Evolutionary conservation across 2,888 invertebrate species (phyloP), one percentile per base, ranked within the genome.

Genomic region (Eupithecia centaureata): DNA sequence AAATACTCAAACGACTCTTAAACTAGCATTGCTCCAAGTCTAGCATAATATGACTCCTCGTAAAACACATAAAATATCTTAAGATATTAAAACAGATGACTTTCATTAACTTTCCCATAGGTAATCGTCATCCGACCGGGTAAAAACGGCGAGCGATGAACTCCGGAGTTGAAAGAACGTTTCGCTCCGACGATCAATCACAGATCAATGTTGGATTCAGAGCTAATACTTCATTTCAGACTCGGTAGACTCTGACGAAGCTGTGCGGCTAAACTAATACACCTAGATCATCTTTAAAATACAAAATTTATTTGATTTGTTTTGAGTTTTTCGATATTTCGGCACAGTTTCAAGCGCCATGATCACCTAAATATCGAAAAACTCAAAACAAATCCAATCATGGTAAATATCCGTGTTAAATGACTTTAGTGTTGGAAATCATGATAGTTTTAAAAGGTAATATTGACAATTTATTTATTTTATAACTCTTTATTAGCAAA

Each of bases 141-240:
- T 86, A 87, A 88, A 87, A 86, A 85, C 83, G n/a, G 79, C 83
- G 89, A 86, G 79, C 90, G 86, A 85, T 88, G 91, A 89, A 90
- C 91, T 79, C 76, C 76, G 77, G 82, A 86, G 90, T 90, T 92
- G 90, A 92, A 91, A 82, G 91, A 88, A 91, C 93, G 91, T 89
- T 81, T 76, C 91, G 92, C 90, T 87, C 74, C 83, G 86, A 72
- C 86, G 86, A 71, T 72, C 86, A 84, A 86, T 86, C 81, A 81
- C 76, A 77, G 76, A 72, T 69, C 72, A 73, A 61, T 63, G 72
- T 61, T 66, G 54, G 66, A 69, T 69, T 52, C 51, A 51, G 30
- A 61, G 51, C 33, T 61, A 52, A 52, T 15, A 27, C 52, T 52
- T 22, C 18, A 47, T 22, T 10, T 22, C 22, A 47, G 42, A 42